Evolutionary conservation across 2,888 invertebrate genomes (phyloP), one percentile per base, ranked within the genome.

Genomic region (Rhamnusium bicolor): DNA sequence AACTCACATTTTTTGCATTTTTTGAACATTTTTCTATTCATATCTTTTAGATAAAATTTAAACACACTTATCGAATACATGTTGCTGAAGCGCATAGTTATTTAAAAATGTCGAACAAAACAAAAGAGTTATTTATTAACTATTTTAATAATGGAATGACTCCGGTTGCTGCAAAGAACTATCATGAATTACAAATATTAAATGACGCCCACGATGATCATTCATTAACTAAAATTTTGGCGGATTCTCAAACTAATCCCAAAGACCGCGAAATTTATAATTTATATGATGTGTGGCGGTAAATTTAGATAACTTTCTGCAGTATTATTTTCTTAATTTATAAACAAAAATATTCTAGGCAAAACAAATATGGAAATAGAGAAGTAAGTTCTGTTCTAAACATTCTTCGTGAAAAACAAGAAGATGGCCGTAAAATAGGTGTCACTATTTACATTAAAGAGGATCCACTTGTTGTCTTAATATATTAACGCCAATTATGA

Each of bases 61-160:
- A 51, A 18, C 51, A 51, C 18, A 18, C 18, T 4, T 16, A 51
- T 51, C 16, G 2, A 51, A 51, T 51, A 18, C 51, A 51, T 8
- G 51, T 51, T 51, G 51, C 51, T 51, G 51, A 51, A 51, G 51
- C 51, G 18, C 14, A 51, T 18, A 51, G 51, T 51, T 51, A 51
- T 51, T 51, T 51, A 18, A 14, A 18, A 51, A 18, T 51, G 18
- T 51, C 51, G 16, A 51, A 51, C 51, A 18, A 14, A 51, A 16
- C 51, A 51, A 51, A 51, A 14, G 46, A 10, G 16, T 51, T 51
- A 51, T 51, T 51, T 51, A 51, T 51, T 51, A 18, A 51, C 18
- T 46, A 46, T 46, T 46, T 46, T 46, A 46, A 46, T 46, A 46
- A 46, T 10, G 46, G 46, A 46, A 46, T 46, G 46, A 46, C n/a